phyloP scores from a whole-genome alignment of 1,140 invertebrate genomes.

The Aleiodes sp. region DNA sequence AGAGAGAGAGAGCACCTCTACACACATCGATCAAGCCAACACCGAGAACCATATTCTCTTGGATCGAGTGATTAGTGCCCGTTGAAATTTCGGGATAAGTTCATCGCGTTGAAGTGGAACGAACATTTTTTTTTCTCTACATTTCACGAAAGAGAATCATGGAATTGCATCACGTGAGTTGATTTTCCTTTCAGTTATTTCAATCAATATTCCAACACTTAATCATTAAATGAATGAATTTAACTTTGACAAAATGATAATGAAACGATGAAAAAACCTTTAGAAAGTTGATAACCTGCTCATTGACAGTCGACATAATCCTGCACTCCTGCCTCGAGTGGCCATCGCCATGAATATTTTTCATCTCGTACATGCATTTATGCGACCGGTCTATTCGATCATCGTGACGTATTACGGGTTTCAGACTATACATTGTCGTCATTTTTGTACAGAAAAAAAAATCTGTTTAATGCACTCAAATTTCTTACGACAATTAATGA shows the following conservation, averaged over 20 bases:
- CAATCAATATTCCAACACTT: too few species aligned
- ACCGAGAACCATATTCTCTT: constrained; percentile 52
- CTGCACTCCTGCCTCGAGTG: constrained; percentile 59
- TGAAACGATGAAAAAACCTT: constrained; percentile 69
- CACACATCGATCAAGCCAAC: constrained; percentile 58
- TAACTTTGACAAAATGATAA: constrained; percentile 29
- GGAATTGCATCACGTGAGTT: too few species aligned
- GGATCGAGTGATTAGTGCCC: constrained; percentile 60
- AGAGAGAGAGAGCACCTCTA: constrained; percentile 19
- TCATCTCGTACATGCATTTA: constrained; percentile 73
- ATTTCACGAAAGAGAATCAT: constrained; percentile 18
- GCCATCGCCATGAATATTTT: constrained; percentile 67
- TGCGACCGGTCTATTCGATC: constrained; percentile 59
- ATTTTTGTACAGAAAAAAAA: too few species aligned
- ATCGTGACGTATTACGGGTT: constrained; percentile 66
- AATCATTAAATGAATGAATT: background rate
- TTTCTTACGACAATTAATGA: too few species aligned
- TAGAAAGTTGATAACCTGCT: constrained; percentile 77
- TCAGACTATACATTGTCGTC: constrained; percentile 68
- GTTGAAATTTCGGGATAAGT: constrained; percentile 59
- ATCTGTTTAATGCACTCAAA: too few species aligned
- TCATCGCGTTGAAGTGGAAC: constrained; percentile 41
- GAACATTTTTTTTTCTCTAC: constrained; percentile 26
- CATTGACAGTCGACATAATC: constrained; percentile 67
- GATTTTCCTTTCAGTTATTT: too few species aligned